These are phyloP conservation scores for Frieseomelitta varia DNA, from an alignment of 1,140 invertebrate species.

Conservation along the genomic window DNA sequence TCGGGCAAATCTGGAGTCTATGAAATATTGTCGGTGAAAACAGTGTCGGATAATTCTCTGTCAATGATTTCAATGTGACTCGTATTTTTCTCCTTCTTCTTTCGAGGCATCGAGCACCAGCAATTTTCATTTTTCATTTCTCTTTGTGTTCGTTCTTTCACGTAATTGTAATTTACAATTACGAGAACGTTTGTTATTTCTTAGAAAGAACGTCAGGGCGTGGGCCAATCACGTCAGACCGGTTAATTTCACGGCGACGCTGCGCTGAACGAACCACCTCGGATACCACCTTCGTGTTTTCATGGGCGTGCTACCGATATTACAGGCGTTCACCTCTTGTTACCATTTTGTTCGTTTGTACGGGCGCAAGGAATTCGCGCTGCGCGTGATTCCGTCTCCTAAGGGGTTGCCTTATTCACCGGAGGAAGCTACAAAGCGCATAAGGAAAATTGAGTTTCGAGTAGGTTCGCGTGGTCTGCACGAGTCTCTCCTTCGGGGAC, in stretches of 20 bases:
- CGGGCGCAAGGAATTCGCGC: neutral
- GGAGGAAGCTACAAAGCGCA: conserved; percentile 40
- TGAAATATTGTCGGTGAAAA: no score
- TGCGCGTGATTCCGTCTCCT: conserved; percentile 2
- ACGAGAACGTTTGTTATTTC: neutral
- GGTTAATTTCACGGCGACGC: neutral
- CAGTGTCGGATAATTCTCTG: no score
- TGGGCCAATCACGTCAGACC: neutral
- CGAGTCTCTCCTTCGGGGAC: conserved; percentile 20
- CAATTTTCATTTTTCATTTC: no score
- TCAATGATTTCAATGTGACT: no score
- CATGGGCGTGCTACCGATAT: neutral
- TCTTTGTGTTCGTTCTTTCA: no score
- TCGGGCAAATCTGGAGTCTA: no score
- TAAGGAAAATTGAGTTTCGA: conserved; percentile 65
- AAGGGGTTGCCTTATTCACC: conserved; percentile 52
- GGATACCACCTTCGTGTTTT: neutral
- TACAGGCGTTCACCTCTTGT: neutral
- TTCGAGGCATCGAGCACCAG: no score
- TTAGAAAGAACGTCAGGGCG: neutral
- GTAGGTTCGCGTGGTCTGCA: conserved; percentile 28
- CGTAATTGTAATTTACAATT: neutral
- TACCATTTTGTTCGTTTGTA: neutral
- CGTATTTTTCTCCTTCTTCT: no score
- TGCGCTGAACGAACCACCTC: neutral